phyloP scores from a whole-genome alignment of 2,113 vertebrate genomes.

The Chunga burmeisteri region DNA sequence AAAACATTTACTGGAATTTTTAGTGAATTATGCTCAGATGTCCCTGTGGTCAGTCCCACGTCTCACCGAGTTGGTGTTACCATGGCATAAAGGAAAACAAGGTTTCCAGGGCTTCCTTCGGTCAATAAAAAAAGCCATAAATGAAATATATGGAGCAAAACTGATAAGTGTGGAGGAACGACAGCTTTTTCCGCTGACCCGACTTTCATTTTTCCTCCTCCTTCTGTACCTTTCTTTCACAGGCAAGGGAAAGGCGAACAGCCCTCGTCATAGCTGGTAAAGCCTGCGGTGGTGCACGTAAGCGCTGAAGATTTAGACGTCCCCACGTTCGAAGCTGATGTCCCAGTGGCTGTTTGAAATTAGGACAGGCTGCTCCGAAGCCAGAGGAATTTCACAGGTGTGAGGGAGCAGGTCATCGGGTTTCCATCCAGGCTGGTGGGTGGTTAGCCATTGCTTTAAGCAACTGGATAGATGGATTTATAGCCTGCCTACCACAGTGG shows the following conservation, averaged over 20 bases:
- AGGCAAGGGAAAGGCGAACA: not conserved
- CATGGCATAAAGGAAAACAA: constrained; percentile 5
- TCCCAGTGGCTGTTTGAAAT: not conserved
- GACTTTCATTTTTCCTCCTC: not conserved
- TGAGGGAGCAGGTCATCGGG: not conserved
- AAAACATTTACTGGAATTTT: constrained; percentile 54
- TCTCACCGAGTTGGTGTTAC: not conserved
- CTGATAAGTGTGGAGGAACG: not conserved
- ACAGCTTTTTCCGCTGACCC: not conserved
- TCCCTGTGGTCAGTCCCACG: constrained; percentile 37
- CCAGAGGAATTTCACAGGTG: not conserved
- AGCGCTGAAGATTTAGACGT: not conserved
- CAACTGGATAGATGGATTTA: not conserved
- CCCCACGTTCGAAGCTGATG: fast-evolving
- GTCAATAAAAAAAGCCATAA: constrained; percentile 16
- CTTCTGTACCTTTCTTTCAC: not conserved
- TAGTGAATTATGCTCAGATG: constrained; percentile 42
- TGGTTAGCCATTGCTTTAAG: not conserved
- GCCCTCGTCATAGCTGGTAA: not conserved
- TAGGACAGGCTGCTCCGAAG: not conserved
- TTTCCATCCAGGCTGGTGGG: not conserved
- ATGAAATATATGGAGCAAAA: constrained; percentile 23
- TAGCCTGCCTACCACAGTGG: not conserved
- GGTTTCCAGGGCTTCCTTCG: constrained; percentile 24
- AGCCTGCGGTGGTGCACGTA: not conserved